Evolutionary conservation across 2,888 invertebrate genomes (phyloP).

Genomic region (Xestia c-nigrum): DNA sequence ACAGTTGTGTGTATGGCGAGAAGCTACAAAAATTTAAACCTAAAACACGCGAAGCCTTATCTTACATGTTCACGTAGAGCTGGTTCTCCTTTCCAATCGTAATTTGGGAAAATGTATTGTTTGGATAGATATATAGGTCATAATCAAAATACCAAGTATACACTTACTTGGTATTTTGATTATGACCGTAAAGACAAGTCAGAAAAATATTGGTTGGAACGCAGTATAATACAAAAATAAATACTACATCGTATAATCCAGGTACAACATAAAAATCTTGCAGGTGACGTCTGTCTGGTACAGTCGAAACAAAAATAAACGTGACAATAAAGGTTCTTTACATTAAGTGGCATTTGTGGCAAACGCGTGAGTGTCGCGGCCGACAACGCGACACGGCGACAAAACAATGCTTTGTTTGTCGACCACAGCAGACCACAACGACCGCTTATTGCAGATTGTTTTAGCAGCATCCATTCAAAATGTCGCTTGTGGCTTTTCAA

Average conservation of each 20-base stretch:
- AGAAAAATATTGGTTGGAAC: not conserved
- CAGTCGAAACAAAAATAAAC: constrained; percentile 54
- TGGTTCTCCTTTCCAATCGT: not conserved
- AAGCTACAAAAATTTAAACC: not conserved
- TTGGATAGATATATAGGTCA: not conserved
- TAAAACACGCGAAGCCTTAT: not conserved
- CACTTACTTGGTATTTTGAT: no score
- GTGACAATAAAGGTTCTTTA: constrained; percentile 53
- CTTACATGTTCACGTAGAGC: not conserved
- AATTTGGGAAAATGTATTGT: not conserved
- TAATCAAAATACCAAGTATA: not conserved
- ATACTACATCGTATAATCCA: constrained; percentile 49
- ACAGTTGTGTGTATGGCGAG: constrained; percentile 2
- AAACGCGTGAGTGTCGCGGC: constrained; percentile 59
- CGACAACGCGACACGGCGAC: constrained; percentile 57
- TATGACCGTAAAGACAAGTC: no score
- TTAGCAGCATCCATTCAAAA: constrained; percentile 71
- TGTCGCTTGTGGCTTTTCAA: constrained; percentile 70
- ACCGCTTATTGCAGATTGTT: constrained; percentile 75
- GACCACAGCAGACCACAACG: constrained; percentile 63
- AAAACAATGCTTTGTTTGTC: constrained; percentile 69
- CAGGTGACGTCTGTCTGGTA: constrained; percentile 41
- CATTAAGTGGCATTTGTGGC: constrained; percentile 64
- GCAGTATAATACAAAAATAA: constrained; percentile 41
- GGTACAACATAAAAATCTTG: constrained; percentile 39